phyloP scores from a whole-genome alignment of 2,888 invertebrate species.

The Microctonus brassicae region DNA sequence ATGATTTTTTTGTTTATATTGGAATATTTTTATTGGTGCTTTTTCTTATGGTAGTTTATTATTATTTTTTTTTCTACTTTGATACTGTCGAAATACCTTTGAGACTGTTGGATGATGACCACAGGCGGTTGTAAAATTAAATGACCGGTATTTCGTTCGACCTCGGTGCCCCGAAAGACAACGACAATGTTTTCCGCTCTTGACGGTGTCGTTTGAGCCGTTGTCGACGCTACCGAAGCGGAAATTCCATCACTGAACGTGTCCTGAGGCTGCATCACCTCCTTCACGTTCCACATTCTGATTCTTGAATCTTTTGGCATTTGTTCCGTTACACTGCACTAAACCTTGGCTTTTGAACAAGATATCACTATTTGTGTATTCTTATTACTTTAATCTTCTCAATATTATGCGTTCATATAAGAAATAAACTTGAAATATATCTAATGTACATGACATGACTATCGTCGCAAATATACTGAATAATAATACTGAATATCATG shows the following conservation, averaged over 20 bases:
- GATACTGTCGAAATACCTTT: slow-evolving; percentile 48
- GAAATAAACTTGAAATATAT: background rate
- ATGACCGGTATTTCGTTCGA: slow-evolving; percentile 37
- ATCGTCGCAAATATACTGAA: background rate
- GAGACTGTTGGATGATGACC: slow-evolving; percentile 36
- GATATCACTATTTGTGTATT: background rate
- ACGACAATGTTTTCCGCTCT: slow-evolving; percentile 34
- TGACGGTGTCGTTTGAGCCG: slow-evolving; percentile 20
- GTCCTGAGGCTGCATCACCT: slow-evolving; percentile 16
- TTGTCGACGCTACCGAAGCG: slow-evolving; percentile 45
- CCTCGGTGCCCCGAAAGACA: slow-evolving; percentile 42
- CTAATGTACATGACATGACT: slow-evolving; percentile 9
- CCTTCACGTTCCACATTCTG: slow-evolving; percentile 52
- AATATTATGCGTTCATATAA: background rate
- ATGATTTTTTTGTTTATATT: too few relatives aligned
- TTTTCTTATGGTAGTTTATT: background rate
- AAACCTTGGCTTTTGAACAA: background rate
- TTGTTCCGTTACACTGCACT: background rate
- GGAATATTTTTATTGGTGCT: too few relatives aligned
- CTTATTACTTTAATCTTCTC: background rate
- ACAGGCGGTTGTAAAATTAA: slow-evolving; percentile 44
- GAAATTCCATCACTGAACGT: slow-evolving; percentile 50
- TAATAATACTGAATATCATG: background rate
- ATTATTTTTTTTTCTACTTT: background rate
- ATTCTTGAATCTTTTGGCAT: slow-evolving; percentile 42